Percentiles rank a stretch among this genome's conserved stretches.
Evolutionary conservation across 2,113 vertebrate genomes (phyloP).

Genomic region (Aegithalos caudatus): DNA sequence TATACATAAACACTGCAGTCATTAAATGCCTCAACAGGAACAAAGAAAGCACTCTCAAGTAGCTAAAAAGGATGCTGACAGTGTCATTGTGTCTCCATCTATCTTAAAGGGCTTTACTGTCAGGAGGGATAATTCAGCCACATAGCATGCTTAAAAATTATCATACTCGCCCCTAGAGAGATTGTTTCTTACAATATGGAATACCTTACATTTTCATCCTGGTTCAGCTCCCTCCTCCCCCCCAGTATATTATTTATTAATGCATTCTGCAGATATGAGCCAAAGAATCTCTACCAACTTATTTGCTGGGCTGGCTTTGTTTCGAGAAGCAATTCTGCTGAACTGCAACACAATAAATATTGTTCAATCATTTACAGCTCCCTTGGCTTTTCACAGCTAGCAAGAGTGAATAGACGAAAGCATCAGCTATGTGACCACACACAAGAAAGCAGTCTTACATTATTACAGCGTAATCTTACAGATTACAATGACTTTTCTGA

Average conservation of each 20-base stretch:
- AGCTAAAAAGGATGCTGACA: background rate
- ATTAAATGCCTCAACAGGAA: background rate
- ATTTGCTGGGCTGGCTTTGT: background rate
- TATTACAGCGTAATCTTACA: background rate
- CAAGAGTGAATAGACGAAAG: background rate
- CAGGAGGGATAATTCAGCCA: background rate
- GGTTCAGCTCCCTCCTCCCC: background rate
- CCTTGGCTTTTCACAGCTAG: background rate
- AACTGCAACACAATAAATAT: background rate
- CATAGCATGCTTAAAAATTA: background rate
- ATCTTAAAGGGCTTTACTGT: background rate
- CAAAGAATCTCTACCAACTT: background rate
- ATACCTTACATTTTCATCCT: background rate
- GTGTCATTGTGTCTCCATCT: background rate
- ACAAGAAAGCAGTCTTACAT: background rate
- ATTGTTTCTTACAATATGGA: background rate
- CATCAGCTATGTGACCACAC: background rate
- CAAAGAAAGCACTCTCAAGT: background rate
- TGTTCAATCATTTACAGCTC: background rate
- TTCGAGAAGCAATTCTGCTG: background rate
- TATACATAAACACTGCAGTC: background rate
- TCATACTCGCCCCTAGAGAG: fast-evolving
- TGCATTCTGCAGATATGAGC: background rate
- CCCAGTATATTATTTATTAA: background rate
- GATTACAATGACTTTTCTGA: background rate